These are phyloP conservation scores for Arbacia lixula DNA, from an alignment of 53 echinoderm and acorn worm species.

Conservation along the genomic window DNA sequence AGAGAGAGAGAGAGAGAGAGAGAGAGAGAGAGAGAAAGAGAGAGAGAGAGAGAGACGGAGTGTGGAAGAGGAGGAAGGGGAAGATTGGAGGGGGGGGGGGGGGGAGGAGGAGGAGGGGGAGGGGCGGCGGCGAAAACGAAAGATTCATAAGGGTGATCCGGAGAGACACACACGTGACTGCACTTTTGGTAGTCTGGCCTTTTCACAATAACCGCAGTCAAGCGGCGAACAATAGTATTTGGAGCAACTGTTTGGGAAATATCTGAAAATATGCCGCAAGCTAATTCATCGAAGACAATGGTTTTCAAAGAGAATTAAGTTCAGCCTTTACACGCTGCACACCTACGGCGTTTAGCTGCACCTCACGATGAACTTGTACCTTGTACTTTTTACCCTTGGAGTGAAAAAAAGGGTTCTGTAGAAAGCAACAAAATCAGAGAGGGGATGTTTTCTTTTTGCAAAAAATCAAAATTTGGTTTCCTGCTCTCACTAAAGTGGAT, in stretches of 20 bases:
- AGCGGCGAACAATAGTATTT: constrained; percentile 34
- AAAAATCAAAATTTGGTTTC: constrained; percentile 25
- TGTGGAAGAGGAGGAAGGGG: neutral
- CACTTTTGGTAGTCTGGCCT: constrained; percentile 9
- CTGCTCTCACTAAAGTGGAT: neutral
- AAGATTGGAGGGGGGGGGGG: neutral
- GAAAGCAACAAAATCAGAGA: neutral
- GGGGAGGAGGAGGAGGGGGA: neutral
- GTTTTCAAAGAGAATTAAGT: too few species aligned
- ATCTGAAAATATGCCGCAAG: constrained; percentile 15
- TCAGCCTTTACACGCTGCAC: too few species aligned
- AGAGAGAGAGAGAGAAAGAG: neutral
- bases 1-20: neutral
- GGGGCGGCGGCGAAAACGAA: neutral
- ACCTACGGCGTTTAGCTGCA: constrained; percentile 32
- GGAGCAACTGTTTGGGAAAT: constrained; percentile 13
- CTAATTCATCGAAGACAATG: constrained; percentile 33
- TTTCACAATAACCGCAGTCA: constrained; percentile 44
- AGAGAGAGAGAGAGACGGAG: neutral
- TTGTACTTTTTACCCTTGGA: constrained; percentile 43
- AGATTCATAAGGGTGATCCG: too few species aligned
- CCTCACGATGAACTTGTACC: constrained; percentile 47
- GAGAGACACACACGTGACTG: constrained; percentile 33
- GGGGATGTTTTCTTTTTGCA: constrained; percentile 37
- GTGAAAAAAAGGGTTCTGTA: neutral